Conservation (phyloP, 92 coral and sea anemone genomes). For the Zoanthus gigantus region DNA sequence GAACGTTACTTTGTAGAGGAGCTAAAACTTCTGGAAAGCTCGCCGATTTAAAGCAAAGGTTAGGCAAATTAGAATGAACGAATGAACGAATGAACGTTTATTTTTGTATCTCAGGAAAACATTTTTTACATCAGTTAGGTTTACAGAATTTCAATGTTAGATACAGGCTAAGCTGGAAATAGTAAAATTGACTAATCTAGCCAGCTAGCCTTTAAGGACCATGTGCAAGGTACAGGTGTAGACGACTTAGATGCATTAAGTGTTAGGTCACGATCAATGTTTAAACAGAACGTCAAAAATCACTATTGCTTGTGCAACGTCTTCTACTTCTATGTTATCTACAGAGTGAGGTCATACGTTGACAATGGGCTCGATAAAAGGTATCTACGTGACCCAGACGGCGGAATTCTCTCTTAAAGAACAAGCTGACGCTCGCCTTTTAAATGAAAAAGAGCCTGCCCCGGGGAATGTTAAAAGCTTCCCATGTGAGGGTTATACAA, state of each 20-base stretch:
- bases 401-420: constrained; percentile 1
- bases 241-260: neutral
- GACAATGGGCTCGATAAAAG: constrained; percentile 4
- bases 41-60: constrained; percentile 29
- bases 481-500: constrained; percentile 13
- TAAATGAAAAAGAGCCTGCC: neutral
- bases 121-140: too few relatives aligned
- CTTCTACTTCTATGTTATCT: constrained; percentile 4
- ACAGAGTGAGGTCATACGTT: constrained; percentile 14
- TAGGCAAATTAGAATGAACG: too few relatives aligned
- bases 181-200: too few relatives aligned
- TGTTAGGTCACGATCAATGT: neutral
- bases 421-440: constrained; percentile 46
- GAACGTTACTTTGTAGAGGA: constrained; percentile 19
- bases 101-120: too few relatives aligned
- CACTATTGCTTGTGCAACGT: constrained; percentile 3
- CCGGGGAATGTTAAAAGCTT: neutral
- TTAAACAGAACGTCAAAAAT: neutral
- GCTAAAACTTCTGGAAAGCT: constrained; percentile 18
- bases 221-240: too few relatives aligned
- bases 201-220: too few relatives aligned
- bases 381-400: constrained; percentile 55
- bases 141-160: too few relatives aligned
- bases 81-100: too few relatives aligned
- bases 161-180: too few relatives aligned